phyloP scores from a whole-genome alignment of 2,888 invertebrate species.

The Ophion costatus region DNA sequence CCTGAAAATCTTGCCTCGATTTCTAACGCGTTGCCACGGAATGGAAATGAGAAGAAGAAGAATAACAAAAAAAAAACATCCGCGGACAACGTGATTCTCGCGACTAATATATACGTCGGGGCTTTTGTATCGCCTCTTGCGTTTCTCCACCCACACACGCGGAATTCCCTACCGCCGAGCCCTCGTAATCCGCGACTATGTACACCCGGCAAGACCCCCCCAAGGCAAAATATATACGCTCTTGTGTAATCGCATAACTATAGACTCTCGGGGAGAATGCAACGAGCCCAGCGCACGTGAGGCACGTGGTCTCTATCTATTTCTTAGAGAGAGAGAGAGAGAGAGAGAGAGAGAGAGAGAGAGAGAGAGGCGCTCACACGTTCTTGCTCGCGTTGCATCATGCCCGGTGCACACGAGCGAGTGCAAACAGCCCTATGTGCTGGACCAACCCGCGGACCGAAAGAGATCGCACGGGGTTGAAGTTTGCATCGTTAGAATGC shows the following conservation, averaged over 20 bases:
- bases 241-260: conserved; percentile 69
- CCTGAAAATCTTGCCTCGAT: conserved; percentile 1
- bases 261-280: conserved; percentile 57
- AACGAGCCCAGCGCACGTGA: conserved; percentile 57
- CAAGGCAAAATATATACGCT: conserved; percentile 53
- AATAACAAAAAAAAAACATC: background rate
- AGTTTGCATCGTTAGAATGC: background rate
- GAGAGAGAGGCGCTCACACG: too few species aligned
- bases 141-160: conserved; percentile 43
- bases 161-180: conserved; percentile 27
- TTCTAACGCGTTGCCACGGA: conserved; percentile 6
- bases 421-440: too few species aligned
- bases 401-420: too few species aligned
- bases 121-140: background rate
- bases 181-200: conserved; percentile 39
- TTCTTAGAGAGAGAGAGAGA: conserved; percentile 5
- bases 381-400: too few species aligned
- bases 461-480: too few species aligned
- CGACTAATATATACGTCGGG: conserved; percentile 31
- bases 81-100: background rate
- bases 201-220: conserved; percentile 56
- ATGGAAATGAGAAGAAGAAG: background rate
- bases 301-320: conserved; percentile 60
- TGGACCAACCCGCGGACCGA: too few species aligned
- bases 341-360: too few species aligned